Conservation (phyloP, 2,797 vertebrate species). For the Manis pentadactyla region DNA sequence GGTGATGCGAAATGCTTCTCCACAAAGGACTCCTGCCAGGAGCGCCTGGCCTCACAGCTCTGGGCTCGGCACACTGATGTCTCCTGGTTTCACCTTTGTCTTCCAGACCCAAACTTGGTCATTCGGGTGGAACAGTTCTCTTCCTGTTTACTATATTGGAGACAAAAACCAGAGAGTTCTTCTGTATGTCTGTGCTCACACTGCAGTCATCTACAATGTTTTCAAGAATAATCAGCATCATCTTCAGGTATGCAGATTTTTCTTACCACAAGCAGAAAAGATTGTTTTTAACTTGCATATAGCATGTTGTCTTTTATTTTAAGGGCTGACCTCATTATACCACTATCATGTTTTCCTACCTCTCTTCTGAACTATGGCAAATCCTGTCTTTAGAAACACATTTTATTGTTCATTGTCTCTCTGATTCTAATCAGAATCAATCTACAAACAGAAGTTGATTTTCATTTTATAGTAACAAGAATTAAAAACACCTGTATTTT, state of each 20-base stretch:
- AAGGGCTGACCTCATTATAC: neutral
- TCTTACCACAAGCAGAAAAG: accelerated
- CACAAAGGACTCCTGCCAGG: accelerated
- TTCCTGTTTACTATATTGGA: slow-evolving; percentile 91
- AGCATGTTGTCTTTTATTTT: neutral
- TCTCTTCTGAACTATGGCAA: neutral
- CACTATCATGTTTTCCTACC: accelerated
- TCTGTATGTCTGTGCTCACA: slow-evolving; percentile 90
- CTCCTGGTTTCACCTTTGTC: neutral
- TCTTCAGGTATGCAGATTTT: slow-evolving; percentile 89
- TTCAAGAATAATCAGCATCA: slow-evolving; percentile 88
- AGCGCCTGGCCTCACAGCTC: accelerated
- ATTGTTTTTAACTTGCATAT: accelerated
- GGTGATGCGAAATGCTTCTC: neutral
- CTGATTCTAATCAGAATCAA: neutral
- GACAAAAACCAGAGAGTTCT: slow-evolving; percentile 89
- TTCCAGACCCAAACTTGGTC: slow-evolving; percentile 91
- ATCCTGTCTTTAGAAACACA: neutral
- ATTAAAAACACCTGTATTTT: neutral
- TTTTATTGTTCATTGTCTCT: neutral
- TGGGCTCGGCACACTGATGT: accelerated
- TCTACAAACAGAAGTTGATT: neutral
- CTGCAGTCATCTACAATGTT: slow-evolving; percentile 90
- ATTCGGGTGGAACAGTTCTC: slow-evolving; percentile 91
- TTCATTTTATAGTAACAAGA: neutral